Percentiles rank a stretch among this genome's conserved stretches.
Evolutionary conservation across 92 coral and sea anemone species (phyloP).

Genomic region (Actinostola sp.): DNA sequence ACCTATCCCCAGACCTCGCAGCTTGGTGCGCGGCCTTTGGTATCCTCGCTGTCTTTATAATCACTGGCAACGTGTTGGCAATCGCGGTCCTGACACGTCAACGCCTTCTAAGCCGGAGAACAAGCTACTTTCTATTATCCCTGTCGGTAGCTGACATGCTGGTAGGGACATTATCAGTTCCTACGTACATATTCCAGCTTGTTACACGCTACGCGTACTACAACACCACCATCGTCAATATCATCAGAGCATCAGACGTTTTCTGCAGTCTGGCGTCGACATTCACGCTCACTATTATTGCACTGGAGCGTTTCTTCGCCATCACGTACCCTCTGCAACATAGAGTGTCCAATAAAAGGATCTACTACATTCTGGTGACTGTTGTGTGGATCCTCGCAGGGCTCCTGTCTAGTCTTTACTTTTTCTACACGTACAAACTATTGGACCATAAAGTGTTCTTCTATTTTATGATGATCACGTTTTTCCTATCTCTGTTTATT

Average conservation of each 20-base stretch:
- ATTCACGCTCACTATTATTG: constrained; percentile 81
- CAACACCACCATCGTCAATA: constrained; percentile 39
- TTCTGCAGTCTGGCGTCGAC: constrained; percentile 81
- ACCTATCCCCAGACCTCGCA: constrained; percentile 21
- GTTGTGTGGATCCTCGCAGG: constrained; percentile 76
- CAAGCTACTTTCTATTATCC: constrained; percentile 74
- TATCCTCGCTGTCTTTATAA: constrained; percentile 58
- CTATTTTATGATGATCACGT: constrained; percentile 69
- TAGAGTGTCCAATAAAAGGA: constrained; percentile 55
- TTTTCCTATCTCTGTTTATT: constrained; percentile 68
- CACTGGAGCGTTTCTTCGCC: constrained; percentile 77
- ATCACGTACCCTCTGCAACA: constrained; percentile 78
- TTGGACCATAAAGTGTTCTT: constrained; percentile 74
- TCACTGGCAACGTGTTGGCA: constrained; percentile 69
- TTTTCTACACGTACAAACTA: constrained; percentile 60
- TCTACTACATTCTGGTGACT: constrained; percentile 62
- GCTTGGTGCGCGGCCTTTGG: constrained; percentile 75
- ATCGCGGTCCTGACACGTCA: constrained; percentile 75
- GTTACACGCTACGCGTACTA: not conserved
- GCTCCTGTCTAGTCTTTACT: constrained; percentile 68
- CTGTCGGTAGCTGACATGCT: constrained; percentile 74
- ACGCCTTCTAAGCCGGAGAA: constrained; percentile 74
- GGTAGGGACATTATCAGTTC: constrained; percentile 78
- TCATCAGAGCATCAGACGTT: constrained; percentile 65
- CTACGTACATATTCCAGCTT: constrained; percentile 71